A percentile compares a stretch with the other conserved stretches of the same genome.
Evolutionary conservation across 2,888 invertebrate genomes (phyloP).

Genomic region (Troides aeacus): DNA sequence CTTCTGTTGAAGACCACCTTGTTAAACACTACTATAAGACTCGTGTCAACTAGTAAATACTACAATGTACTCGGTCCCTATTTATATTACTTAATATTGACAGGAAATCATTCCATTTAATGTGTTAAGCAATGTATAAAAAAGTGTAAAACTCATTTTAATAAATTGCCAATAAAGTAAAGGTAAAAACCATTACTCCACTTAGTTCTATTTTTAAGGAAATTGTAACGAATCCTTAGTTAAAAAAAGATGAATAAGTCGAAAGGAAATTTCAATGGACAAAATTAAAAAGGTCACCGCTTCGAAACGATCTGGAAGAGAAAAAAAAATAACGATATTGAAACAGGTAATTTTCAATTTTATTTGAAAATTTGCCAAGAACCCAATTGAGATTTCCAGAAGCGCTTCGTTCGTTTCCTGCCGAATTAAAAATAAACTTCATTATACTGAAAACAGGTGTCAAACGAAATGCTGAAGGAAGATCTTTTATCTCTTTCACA

Average conservation of each 20-base stretch:
- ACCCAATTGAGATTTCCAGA: constrained; percentile 44
- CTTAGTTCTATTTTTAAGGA: neutral
- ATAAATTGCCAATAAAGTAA: neutral
- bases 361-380: constrained; percentile 43
- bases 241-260: neutral
- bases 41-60: too few relatives aligned
- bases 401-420: constrained; percentile 35
- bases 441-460: constrained; percentile 41
- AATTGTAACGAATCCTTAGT: constrained; percentile 1
- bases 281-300: constrained; percentile 21
- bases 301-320: constrained; percentile 23
- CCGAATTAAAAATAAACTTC: constrained; percentile 51
- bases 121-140: neutral
- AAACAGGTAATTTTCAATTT: constrained; percentile 36
- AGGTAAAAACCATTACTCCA: neutral
- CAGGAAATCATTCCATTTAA: neutral
- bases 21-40: too few relatives aligned
- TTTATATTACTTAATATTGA: too few relatives aligned
- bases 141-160: neutral
- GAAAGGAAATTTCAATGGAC: constrained; percentile 15
- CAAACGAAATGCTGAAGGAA: constrained; percentile 31
- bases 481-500: neutral
- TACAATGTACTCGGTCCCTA: too few relatives aligned
- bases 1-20: too few relatives aligned
- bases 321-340: constrained; percentile 30